Evolutionary conservation across 64 coral and sea anemone genomes (phyloP).

Genomic region (Porites lutea): DNA sequence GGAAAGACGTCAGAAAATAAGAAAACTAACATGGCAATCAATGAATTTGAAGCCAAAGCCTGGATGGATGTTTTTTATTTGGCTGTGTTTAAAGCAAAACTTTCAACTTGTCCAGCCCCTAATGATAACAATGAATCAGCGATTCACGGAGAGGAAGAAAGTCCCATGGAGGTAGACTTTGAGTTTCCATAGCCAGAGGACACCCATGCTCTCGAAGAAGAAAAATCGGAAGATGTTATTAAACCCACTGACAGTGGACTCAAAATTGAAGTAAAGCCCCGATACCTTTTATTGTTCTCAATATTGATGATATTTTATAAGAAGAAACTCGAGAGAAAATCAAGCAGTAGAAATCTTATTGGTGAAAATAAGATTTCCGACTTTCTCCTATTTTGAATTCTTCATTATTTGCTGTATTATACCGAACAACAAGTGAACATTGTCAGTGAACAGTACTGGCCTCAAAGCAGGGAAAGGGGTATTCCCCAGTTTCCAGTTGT

Average conservation of each 20-base stretch:
- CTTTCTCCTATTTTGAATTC: not conserved
- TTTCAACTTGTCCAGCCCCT: too few relatives aligned
- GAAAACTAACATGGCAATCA: conserved; percentile 26
- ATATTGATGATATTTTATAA: not conserved
- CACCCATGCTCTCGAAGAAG: not conserved
- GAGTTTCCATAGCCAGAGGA: not conserved
- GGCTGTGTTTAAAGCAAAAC: not conserved
- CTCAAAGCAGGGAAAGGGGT: not conserved
- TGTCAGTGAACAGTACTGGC: not conserved
- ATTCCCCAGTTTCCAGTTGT: not conserved
- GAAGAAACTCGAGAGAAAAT: not conserved
- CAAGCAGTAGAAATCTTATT: not conserved
- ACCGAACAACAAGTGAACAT: not conserved
- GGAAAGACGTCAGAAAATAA: conserved; percentile 51
- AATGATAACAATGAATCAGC: too few relatives aligned
- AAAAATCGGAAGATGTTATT: not conserved
- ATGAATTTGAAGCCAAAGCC: conserved; percentile 32
- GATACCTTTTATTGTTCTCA: not conserved
- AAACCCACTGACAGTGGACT: not conserved
- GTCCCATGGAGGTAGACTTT: conserved; percentile 9
- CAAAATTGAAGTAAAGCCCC: not conserved
- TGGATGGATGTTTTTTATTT: conserved; percentile 39
- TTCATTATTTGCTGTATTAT: not conserved
- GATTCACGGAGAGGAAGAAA: not conserved
- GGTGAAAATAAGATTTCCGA: not conserved